phyloP scores from a whole-genome alignment of 1,140 invertebrate genomes.

The Aphaenogaster floridana region DNA sequence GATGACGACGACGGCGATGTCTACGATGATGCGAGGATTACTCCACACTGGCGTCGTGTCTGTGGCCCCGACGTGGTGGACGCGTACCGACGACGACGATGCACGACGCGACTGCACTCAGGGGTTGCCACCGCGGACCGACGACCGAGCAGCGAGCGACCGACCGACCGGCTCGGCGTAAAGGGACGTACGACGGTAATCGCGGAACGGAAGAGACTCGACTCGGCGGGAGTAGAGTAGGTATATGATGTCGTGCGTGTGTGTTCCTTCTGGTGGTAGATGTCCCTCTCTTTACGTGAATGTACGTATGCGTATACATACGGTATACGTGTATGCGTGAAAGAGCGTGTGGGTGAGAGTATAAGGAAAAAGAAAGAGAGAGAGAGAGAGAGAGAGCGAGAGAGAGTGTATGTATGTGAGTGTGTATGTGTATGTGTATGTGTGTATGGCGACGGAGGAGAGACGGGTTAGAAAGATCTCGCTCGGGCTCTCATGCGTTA shows the following conservation, averaged over 20 bases:
- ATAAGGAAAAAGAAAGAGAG: constrained; percentile 66
- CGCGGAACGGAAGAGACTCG: constrained; percentile 56
- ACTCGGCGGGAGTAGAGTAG: constrained; percentile 66
- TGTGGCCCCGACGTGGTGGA: constrained; percentile 40
- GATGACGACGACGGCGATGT: constrained; percentile 8
- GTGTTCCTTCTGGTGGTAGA: constrained; percentile 65
- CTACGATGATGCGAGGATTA: constrained; percentile 43
- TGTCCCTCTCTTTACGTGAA: constrained; percentile 62
- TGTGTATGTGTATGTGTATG: constrained; percentile 49
- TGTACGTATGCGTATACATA: constrained; percentile 61
- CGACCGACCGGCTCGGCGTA: constrained; percentile 46
- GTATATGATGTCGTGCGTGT: constrained; percentile 65
- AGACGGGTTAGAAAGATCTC: constrained; percentile 80
- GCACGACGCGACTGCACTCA: constrained; percentile 67
- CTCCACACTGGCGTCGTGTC: constrained; percentile 53
- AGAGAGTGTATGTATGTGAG: constrained; percentile 53
- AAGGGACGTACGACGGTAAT: constrained; percentile 58
- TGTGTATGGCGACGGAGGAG: constrained; percentile 50
- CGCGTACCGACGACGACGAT: constrained; percentile 54
- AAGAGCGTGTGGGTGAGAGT: constrained; percentile 41
- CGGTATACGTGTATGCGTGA: constrained; percentile 42
- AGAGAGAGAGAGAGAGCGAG: constrained; percentile 74
- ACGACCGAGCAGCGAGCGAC: constrained; percentile 40
- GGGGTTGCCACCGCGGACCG: constrained; percentile 53
- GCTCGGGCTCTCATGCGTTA: constrained; percentile 87